Conservation (phyloP, 2,797 vertebrate genomes). For the Ispidina lecontei region DNA sequence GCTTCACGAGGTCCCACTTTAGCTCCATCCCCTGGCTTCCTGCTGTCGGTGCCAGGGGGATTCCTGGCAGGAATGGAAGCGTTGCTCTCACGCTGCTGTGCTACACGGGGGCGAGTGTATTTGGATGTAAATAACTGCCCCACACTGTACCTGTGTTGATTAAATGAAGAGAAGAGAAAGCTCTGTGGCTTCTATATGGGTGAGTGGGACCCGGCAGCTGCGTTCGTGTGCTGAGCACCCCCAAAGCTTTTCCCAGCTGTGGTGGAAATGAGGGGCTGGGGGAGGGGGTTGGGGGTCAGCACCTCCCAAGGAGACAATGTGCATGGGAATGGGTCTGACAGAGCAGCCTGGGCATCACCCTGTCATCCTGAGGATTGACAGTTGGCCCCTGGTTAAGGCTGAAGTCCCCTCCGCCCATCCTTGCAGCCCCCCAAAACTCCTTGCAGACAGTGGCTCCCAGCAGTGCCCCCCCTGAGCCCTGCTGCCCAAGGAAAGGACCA, state of each 20-base stretch:
- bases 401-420: neutral
- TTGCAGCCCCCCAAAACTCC: neutral
- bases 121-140: slow-evolving; percentile 60
- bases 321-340: neutral
- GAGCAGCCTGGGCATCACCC: neutral
- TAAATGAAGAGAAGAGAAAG: slow-evolving; percentile 50
- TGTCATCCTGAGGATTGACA: neutral
- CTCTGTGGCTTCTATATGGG: neutral
- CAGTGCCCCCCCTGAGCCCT: neutral
- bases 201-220: neutral
- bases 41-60: neutral
- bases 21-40: neutral
- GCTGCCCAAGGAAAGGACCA: neutral
- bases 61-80: neutral
- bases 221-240: fast-evolving
- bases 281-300: neutral
- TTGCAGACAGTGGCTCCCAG: neutral
- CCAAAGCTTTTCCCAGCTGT: neutral
- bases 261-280: neutral
- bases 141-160: slow-evolving; percentile 38
- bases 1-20: neutral
- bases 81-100: slow-evolving; percentile 29
- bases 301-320: neutral
- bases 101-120: slow-evolving; percentile 41
- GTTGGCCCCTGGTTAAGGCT: neutral